Base-by-base conservation (phyloP, 2,797 vertebrate genomes). In the Sebastes matsubarae region DNA sequence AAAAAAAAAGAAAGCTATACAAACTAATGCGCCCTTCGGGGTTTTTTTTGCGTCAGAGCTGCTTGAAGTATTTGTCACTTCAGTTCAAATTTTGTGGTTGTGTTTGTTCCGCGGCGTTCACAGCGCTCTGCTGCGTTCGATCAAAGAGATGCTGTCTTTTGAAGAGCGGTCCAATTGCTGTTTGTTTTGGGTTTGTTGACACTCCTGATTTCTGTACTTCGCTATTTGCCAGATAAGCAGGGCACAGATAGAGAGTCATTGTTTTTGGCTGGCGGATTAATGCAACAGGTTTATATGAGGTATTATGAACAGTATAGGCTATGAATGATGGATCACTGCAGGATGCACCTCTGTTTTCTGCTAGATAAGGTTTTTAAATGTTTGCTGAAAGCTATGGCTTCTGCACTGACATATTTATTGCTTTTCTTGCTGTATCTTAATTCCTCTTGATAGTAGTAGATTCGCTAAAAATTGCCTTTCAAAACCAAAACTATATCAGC, bases 91-190 rank as follows among this genome's bases (percentile, higher is more conserved):
- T 81, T 87, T 76, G 72, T 65, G 79, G 27, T 78, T 72, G 63
- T 66, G 79, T 87, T 90, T 89, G 77, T 90, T 92, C 81, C 6
- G 16, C 74, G 36, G 77, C 16, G 77, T 85, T 93, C 85, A 80
- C 81, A 86, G 88, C 72, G 80, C 79, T 87, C 22, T 25, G 70
- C 73, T 72, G 68, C 79, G 88, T 90, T 80, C 86, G 83, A 93
- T 92, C 88, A 92, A 75, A 91, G 83, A 75, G 87, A 88, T 83
- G 72, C 61, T 16, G 87, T 87, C 86, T 93, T 92, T 92, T 92
- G 89, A 92, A 89, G 81, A 88, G 76, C 68, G 4, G 66, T 63
- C 88, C 82, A 86, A 65, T 76, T 71, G 61, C 75, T 79, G 68
- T 68, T 89, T 86, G 72, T 82, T 85, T 86, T 78, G 52, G 76